phyloP scores from a whole-genome alignment of 1,140 invertebrate species.

The Drosophila willistoni region DNA sequence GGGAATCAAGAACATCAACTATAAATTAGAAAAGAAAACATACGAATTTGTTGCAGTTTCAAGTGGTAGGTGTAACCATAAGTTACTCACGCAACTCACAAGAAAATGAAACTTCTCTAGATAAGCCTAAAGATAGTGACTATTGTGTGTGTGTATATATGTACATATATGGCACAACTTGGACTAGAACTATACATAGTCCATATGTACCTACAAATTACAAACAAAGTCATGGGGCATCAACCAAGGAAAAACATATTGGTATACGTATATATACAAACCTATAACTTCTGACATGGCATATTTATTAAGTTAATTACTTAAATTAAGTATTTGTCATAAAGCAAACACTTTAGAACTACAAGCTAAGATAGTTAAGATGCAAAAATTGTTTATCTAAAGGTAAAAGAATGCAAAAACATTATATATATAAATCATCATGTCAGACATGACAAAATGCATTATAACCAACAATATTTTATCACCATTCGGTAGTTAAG shows the following conservation, averaged over 20 bases:
- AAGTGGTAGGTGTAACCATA: conserved; percentile 57
- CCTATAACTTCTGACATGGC: conserved; percentile 50
- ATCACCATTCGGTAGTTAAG: neutral
- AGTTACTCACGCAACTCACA: conserved; percentile 69
- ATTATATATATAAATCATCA: conserved; percentile 10
- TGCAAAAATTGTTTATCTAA: neutral
- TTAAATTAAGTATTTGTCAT: conserved; percentile 51
- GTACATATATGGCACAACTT: conserved; percentile 34
- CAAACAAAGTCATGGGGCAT: conserved; percentile 30
- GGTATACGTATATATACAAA: no score
- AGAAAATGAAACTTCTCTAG: conserved; percentile 43
- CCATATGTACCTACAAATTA: neutral
- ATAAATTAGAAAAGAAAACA: conserved; percentile 7
- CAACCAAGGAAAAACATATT: conserved; percentile 24
- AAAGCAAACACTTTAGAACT: conserved; percentile 7
- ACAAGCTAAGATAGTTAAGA: neutral
- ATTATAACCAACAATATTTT: neutral
- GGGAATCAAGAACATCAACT: conserved; percentile 37
- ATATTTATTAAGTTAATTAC: conserved; percentile 60
- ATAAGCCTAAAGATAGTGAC: conserved; percentile 38
- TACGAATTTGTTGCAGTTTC: conserved; percentile 42
- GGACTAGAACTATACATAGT: conserved; percentile 1
- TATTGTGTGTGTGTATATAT: conserved; percentile 29
- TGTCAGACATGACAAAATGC: neutral
- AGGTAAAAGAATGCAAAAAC: neutral